Base-by-base conservation (phyloP, 92 coral and sea anemone species). In the Micromussa lordhowensis region DNA sequence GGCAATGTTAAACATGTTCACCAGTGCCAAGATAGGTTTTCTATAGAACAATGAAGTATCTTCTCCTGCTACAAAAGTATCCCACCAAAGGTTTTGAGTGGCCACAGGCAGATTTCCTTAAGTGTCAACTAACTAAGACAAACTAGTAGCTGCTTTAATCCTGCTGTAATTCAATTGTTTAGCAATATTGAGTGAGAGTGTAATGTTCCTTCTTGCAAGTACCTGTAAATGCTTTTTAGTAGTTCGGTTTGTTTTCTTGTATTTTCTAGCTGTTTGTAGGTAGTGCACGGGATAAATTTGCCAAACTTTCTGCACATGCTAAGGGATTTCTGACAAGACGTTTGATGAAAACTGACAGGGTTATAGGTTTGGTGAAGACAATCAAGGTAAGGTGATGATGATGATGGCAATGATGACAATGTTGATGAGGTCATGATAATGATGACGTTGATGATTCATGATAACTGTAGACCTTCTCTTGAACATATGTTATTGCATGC, bases 301-400 rank as follows among this genome's bases (percentile, higher is more conserved):
- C 87, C 80, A 71, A 94, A 72, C 79, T 97, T 24, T 89, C 99
- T 68, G 99, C 99, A 11, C 83, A 79, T 90, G 97, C 98, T 24
- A 97, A 96, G 82, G 98, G 99, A 44, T 97, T 94, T 75, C 91
- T 97, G 54, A 93, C 99, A 14, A 91, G 99, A 72, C 77, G 79
- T 77, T 87, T 97, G 73, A 88, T 97, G 77, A 90, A 93, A 91
- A 90, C 99, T 49, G 97, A 90, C 81, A 97, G 94, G 86, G 93
- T 97, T 9, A 93, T 88, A 64, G 90, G 93, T 34, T 68, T 95
- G 81, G 70, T 94, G 19, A 91, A 95, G 40, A 97, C 98, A 34
- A 88, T 97, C 17, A 97, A 97, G 98, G 99, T 97, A 80, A 35
- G 61, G n/a, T 24, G 35, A 0, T 30, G 4, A 16, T 12, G 8